Conservation (phyloP, 2,888 invertebrate species). For the Philereme transversata region DNA sequence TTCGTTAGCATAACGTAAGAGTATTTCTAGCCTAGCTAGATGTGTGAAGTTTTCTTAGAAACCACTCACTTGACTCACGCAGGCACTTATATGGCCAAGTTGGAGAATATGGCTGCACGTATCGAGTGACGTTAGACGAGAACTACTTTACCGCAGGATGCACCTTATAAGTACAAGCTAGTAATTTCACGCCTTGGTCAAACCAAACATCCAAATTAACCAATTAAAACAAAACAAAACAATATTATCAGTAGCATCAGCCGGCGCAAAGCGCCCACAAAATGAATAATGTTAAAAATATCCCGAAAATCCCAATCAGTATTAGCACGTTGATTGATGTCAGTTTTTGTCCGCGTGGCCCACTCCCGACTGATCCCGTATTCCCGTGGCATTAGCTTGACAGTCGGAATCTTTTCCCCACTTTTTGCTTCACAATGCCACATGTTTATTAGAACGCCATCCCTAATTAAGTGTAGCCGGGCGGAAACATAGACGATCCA, state of each 20-base stretch:
- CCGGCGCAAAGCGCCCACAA: constrained; percentile 1
- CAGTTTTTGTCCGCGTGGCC: constrained; percentile 75
- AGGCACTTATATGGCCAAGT: constrained; percentile 23
- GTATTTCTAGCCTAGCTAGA: constrained; percentile 11
- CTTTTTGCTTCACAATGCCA: constrained; percentile 72
- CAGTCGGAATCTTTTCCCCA: constrained; percentile 74
- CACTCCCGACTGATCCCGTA: constrained; percentile 62
- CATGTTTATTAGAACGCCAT: constrained; percentile 67
- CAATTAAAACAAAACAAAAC: not conserved
- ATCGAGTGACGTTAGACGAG: constrained; percentile 20
- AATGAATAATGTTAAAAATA: constrained; percentile 50
- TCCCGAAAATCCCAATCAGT: constrained; percentile 52
- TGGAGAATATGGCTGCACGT: constrained; percentile 17
- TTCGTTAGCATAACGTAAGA: constrained; percentile 16
- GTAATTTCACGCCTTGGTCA: not conserved
- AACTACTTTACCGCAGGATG: constrained; percentile 14
- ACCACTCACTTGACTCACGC: constrained; percentile 19
- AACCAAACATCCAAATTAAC: not conserved
- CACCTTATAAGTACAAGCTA: not conserved
- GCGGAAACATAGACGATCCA: constrained; percentile 58
- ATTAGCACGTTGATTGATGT: constrained; percentile 71
- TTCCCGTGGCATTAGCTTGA: constrained; percentile 77
- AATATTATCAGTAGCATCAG: constrained; percentile 6
- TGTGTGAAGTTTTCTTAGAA: constrained; percentile 23
- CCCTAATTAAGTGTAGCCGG: constrained; percentile 76